Base-by-base conservation (phyloP, 2,797 vertebrate species). In the Siniperca undulata region DNA sequence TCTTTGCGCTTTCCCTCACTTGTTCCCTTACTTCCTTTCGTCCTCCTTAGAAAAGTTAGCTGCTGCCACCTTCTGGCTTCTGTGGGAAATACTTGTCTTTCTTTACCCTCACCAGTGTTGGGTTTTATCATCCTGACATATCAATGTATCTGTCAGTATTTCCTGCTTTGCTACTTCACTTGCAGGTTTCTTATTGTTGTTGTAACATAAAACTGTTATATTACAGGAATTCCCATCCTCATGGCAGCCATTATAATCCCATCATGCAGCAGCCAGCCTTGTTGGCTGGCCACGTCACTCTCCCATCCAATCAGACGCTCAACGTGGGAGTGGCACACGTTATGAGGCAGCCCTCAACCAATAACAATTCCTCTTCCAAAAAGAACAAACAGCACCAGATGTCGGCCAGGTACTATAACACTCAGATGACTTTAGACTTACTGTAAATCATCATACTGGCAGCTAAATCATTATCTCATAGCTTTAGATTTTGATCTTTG, bases 231-330 rank as follows among this genome's bases (percentile, higher is more conserved):
- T 96, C 97, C 2, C 98, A 99, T 16, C 95, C 97, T 80, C 99
- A 99, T 0, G 96, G 97, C 89, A 97, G 96, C 96, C 98, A 99
- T 95, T 99, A 99, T 80, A 99, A 99, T 94, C 97, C 99, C 95
- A 99, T 99, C 96, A 99, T 99, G 98, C 98, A 99, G 95, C 99
- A 99, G 95, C 98, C 98, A 1, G 94, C 98, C 8, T 95, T 99
- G 86, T 90, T 99, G 86, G 96, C 98, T 0, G 95, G 98, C 91
- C 98, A 99, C 0, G 97, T 99, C 92, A 95, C 98, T 5, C 97
- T 99, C 77, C 99, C 98, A 7, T 95, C 98, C 27, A 97, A 97
- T 86, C 99, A 99, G 94, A 97, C 98, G 7, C 95, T 99, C 88
- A 99, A 98, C 58, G 97, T 99, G 90, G 98, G 98, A 0, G 98